Evolutionary conservation across 2,888 invertebrate species (phyloP).

Genomic region (Apodemia mormo): DNA sequence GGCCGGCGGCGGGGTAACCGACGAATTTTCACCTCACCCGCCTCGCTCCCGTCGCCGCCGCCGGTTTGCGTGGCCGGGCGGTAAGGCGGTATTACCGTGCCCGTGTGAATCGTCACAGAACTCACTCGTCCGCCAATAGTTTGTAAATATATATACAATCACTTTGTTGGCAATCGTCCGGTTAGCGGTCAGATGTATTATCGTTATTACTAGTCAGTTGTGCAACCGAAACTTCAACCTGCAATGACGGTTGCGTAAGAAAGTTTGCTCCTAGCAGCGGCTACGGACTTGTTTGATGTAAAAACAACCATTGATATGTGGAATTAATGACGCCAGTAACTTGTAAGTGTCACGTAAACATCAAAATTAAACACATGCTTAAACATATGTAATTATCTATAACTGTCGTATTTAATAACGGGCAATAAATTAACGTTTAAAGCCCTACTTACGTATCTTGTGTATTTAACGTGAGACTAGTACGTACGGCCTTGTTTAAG

Average conservation of each 20-base stretch:
- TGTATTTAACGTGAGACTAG: conserved; percentile 2
- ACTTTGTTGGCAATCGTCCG: not conserved
- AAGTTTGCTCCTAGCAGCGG: not conserved
- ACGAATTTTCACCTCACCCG: no score
- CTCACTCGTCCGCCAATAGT: no score
- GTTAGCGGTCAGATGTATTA: not conserved
- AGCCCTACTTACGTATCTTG: conserved; percentile 5
- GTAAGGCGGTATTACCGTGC: no score
- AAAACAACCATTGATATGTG: conserved; percentile 5
- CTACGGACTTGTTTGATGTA: not conserved
- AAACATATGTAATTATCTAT: conserved; percentile 14
- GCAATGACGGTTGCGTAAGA: conserved; percentile 9
- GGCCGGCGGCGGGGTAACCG: no score
- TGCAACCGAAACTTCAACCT: conserved; percentile 5
- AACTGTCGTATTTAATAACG: conserved; percentile 13
- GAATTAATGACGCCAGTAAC: not conserved
- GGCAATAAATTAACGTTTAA: conserved; percentile 7
- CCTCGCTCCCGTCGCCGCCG: no score
- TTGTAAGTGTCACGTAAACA: conserved; percentile 12
- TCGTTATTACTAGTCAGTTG: not conserved
- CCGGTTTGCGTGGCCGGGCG: no score
- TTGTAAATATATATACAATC: not conserved
- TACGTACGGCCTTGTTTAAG: not conserved
- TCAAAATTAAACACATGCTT: conserved; percentile 15
- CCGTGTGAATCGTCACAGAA: no score